Evolutionary conservation across 2,113 vertebrate species (phyloP).

Genomic region (Apteryx mantelli): DNA sequence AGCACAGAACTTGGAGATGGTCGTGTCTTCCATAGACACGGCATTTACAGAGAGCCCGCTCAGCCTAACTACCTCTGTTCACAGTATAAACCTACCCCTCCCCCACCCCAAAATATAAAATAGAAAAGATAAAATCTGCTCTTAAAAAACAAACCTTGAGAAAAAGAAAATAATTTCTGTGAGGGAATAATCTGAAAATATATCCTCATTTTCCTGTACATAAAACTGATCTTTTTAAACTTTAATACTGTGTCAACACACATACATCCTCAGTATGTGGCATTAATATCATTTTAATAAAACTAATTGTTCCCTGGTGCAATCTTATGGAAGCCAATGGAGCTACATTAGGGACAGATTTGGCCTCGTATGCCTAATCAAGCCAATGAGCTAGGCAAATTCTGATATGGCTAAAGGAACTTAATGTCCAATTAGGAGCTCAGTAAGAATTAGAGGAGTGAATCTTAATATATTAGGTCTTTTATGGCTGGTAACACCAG

Average conservation of each 20-base stretch:
- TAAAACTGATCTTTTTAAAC: not conserved
- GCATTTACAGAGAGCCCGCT: not conserved
- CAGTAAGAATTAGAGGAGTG: not conserved
- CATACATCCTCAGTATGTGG: not conserved
- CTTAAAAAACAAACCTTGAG: not conserved
- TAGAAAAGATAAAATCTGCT: not conserved
- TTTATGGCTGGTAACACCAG: conserved; percentile 6
- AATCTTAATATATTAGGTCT: conserved; percentile 9
- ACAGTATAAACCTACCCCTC: not conserved
- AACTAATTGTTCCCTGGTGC: not conserved
- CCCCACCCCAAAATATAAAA: no score
- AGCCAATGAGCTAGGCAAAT: conserved; percentile 43
- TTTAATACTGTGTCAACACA: not conserved
- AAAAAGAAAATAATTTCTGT: not conserved
- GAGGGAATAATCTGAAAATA: not conserved
- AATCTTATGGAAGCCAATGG: not conserved
- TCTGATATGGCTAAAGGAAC: not conserved
- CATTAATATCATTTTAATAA: not conserved
- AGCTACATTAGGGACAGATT: not conserved
- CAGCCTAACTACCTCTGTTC: not conserved
- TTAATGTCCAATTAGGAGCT: conserved; percentile 26
- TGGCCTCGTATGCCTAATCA: not conserved
- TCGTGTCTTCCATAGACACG: not conserved
- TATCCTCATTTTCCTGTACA: not conserved
- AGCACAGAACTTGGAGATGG: not conserved